Evolutionary conservation across 2,888 invertebrate genomes (phyloP), one percentile per base, ranked within the genome.

Genomic region (Pollenia griseotomentosa): DNA sequence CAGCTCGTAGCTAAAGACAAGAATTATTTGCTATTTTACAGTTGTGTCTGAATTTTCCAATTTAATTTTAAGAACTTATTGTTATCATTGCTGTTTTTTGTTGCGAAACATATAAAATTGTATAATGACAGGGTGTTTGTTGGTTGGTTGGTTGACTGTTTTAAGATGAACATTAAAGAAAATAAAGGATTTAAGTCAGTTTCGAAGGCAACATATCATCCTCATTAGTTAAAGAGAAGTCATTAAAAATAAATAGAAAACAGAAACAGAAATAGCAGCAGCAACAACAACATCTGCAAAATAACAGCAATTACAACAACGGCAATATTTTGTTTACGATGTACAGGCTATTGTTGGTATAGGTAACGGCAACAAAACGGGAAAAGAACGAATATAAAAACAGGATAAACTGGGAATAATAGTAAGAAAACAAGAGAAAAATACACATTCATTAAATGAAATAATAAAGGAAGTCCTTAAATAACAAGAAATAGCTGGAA

Each of bases 231-330:
- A 61, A 68, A 78, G 51, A 84, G 84, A 82, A 87, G 78, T 87
- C 87, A 84, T 87, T 87, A 87, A 87, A 87, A 84, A 59, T 84
- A 82, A 84, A 82, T 59, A 77, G 44, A 63, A 78, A 74, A 61
- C 33, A 63, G 48, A 44, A 83, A 61, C 12, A 74, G 19, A 42
- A 83, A 51, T 10, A 71, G 2, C 61, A 23, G 42, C 70, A 70
- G 42, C 53, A 40, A 40, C 16, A 55, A 12, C 55, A 53, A 12
- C 70, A 19, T 19, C 23, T 2, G n/a, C 57, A 55, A 55, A 42
- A 5, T 16, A 33, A 46, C 10, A 44, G 6, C 7, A 61, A 42
- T 33, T 53, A 53, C 44, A 82, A 44, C 51, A 44, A 66, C 5
- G n/a, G 16, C 55, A 40, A 11, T 10, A 79, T 74, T n/a, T 23